Evolutionary conservation across 2,797 vertebrate genomes (phyloP).

Genomic region (Amblyraja radiata): DNA sequence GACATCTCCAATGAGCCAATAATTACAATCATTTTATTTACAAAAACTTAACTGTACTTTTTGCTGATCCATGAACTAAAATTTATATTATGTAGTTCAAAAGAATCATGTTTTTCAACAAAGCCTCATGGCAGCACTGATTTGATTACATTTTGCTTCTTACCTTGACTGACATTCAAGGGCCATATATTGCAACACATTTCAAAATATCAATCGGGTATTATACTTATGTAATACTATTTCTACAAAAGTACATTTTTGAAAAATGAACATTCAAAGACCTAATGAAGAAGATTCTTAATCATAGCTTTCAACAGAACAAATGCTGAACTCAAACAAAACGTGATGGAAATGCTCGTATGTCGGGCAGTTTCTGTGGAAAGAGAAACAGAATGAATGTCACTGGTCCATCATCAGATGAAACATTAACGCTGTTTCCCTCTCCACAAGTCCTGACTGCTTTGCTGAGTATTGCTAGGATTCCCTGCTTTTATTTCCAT

Average conservation of each 20-base stretch:
- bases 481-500: too few species aligned
- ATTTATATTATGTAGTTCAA: not conserved
- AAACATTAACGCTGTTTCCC: too few species aligned
- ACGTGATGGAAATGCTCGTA: too few species aligned
- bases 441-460: too few species aligned
- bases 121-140: too few species aligned
- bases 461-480: too few species aligned
- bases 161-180: not conserved
- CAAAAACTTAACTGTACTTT: not conserved
- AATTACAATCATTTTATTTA: not conserved
- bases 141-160: not conserved
- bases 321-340: too few species aligned
- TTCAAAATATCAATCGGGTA: not conserved
- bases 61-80: not conserved
- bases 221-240: not conserved
- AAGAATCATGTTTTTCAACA: not conserved
- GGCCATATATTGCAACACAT: not conserved
- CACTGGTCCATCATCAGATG: too few species aligned
- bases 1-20: slow-evolving; percentile 4
- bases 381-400: too few species aligned
- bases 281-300: too few species aligned
- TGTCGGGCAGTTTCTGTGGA: too few species aligned
- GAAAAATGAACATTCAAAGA: not conserved
- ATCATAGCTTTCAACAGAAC: too few species aligned
- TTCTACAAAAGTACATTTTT: not conserved